Evolutionary conservation across 2,113 vertebrate genomes (phyloP), one percentile per base, ranked within the genome.

Genomic region (Forbesichthys papilliferus): DNA sequence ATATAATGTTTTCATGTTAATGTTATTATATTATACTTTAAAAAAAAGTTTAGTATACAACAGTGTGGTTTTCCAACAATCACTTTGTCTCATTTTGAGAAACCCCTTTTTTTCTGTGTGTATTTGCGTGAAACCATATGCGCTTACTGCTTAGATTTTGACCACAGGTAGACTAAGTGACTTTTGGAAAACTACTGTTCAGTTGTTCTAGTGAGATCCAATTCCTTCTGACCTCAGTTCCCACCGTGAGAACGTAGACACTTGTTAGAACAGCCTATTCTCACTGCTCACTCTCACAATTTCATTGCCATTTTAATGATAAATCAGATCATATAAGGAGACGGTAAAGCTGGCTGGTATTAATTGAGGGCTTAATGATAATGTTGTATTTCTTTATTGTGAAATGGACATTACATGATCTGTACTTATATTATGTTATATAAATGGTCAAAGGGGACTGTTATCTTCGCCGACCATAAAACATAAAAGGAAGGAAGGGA

Each of bases 231-330:
- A 80, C 78, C 70, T 80, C 62, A 13, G 79, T 83, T 85, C 84
- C 78, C 82, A 83, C 59, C 64, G 11, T 76, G 79, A 72, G 69
- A 55, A 57, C 52, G 56, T 6, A 68, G 71, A 78, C 16, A 69
- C 53, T 68, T 68, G 80, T 73, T 71, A 74, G 53, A 70, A 57
- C 69, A 77, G 75, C 80, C 73, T 62, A 61, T 87, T 86, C 82
- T 71, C 73, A 71, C 54, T 58, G 55, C 62, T 70, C 54, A 56
- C 53, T 12, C 11, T 62, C 57, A 66, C 10, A 60, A 73, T 67
- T 71, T 71, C 36, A 53, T 48, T 67, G 64, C 72, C 78, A 84
- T 16, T 14, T 36, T 64, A 10, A 59, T 59, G 48, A 46, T 6
- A 47, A 52, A 66, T 16, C 6, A 51, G 11, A 68, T 66, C 16